Evolutionary conservation across 2,888 invertebrate genomes (phyloP), one percentile per base, ranked within the genome.

Genomic region (Drosophila multiciliata): DNA sequence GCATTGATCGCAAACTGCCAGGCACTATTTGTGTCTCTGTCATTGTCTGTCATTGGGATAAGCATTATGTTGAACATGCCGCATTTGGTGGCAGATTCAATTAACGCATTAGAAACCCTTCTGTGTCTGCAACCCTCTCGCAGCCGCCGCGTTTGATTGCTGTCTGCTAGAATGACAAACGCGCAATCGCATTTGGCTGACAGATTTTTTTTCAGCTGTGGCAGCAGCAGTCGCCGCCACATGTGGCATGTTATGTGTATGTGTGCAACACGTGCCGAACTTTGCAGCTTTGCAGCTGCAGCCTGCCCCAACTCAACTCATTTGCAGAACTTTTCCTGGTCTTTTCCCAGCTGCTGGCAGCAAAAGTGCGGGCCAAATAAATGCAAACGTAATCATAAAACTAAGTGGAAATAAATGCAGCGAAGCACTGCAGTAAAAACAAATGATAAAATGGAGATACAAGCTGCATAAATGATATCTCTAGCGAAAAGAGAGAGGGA

Each of bases 321-420:
- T 78, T 81, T 78, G 73, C 55, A 68, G 65, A 63, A 64, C 62
- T 80, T 77, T 81, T 63, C 33, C 63, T 8, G 36, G 73, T 78
- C 45, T 45, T 78, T 81, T 78, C 66, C 67, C 81, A 73, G 78
- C 80, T 76, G 80, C 75, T 17, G 23, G 54, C 33, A 50, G 53
- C 49, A 73, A 75, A 69, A 75, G 75, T 75, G 75, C 75, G 57
- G 50, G 80, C 72, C 72, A 67, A 80, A 67, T 70, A 80, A 81
- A 81, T 81, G 78, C 79, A 78, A 74, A 81, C 69, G 79, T 74
- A 78, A 80, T 82, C 84, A 77, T 83, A 77, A 81, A 81, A 81
- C 77, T 83, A 83, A 83, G 78, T 81, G 83, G 73, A 83, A 81
- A 83, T 76, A 75, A 73, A 80, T 80, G 83, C 80, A 75, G 53